Base-by-base conservation (phyloP, 2,113 vertebrate species). In the Alligator mississippiensis region DNA sequence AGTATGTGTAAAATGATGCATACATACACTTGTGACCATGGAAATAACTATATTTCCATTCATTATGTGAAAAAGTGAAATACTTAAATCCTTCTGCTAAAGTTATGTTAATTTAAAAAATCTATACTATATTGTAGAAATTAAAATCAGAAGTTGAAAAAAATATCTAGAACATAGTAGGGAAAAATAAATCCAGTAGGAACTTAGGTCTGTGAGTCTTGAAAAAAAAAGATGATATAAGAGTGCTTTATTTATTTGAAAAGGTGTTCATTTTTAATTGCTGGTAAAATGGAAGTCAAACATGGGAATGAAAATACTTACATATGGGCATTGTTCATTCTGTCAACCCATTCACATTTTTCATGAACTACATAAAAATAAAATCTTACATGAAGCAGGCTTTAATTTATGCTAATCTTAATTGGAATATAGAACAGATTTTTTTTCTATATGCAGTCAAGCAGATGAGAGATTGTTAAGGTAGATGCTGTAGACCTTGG, bases 281-380 rank as follows among this genome's bases (percentile, higher is more conserved):
- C 70, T 72, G 68, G 63, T 92, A 94, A 93, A 96, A n/a, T 47
- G 3, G 27, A 54, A 59, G 18, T 76, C 88, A 55, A 89, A 74
- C 95, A 25, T 93, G 79, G 38, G 91, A 93, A 94, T 90, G 16
- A 87, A 27, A 89, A 8, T 77, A 62, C 66, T 78, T 74, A 88
- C 18, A 24, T 87, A 38, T 78, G 59, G 19, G 4, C 85, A 76
- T 93, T 90, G 38, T 68, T 28, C 27, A 80, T 79, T 85, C 47
- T 62, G 62, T 15, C 80, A 92, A n/a, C 13, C 75, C 86, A 80
- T 64, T 22, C 55, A 76, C 7, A 75, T 93, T 89, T 21, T 82
- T 90, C 28, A 16, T 86, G 22, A 27, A 62, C 27, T 93, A 18
- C 2, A 90, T 30, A 21, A 81, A 76, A 64, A 93, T 76, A 84